Evolutionary conservation across 1,140 invertebrate species (phyloP).

Genomic region (Teleopsis dalmanni): DNA sequence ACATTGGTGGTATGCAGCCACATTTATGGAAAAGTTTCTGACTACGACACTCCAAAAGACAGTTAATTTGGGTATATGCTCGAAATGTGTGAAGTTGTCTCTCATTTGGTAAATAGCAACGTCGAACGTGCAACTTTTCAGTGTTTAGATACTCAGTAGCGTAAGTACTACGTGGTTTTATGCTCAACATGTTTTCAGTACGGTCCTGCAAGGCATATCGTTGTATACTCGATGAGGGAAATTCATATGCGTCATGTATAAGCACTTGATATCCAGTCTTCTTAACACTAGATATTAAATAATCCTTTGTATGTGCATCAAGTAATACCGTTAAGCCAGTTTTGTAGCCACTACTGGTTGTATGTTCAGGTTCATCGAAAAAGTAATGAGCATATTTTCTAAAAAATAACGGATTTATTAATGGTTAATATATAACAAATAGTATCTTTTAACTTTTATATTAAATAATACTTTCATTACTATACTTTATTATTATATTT

Average conservation of each 20-base stretch:
- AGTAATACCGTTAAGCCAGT: conserved; percentile 52
- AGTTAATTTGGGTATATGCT: conserved; percentile 54
- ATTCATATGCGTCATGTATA: conserved; percentile 51
- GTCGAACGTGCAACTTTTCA: conserved; percentile 21
- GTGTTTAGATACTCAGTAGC: conserved; percentile 7
- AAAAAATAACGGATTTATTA: not conserved
- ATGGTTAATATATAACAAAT: not conserved
- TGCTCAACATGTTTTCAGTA: conserved; percentile 16
- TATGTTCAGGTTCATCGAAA: conserved; percentile 16
- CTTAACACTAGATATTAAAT: conserved; percentile 24
- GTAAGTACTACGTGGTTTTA: conserved; percentile 15
- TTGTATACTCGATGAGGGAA: conserved; percentile 47
- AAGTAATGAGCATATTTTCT: not conserved
- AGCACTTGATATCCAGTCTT: conserved; percentile 28
- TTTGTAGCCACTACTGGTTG: conserved; percentile 48
- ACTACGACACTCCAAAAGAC: conserved; percentile 50
- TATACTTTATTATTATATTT: too few relatives aligned
- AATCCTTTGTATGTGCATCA: conserved; percentile 43
- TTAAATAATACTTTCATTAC: too few relatives aligned
- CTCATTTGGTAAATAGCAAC: conserved; percentile 53
- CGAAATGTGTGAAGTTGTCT: conserved; percentile 35
- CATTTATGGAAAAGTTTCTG: conserved; percentile 45
- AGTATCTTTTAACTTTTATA: too few relatives aligned
- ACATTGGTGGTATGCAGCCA: conserved; percentile 52
- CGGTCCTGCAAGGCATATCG: conserved; percentile 15